Evolutionary conservation across 2,797 vertebrate genomes (phyloP).

Genomic region (Ctenosaura bakeri): DNA sequence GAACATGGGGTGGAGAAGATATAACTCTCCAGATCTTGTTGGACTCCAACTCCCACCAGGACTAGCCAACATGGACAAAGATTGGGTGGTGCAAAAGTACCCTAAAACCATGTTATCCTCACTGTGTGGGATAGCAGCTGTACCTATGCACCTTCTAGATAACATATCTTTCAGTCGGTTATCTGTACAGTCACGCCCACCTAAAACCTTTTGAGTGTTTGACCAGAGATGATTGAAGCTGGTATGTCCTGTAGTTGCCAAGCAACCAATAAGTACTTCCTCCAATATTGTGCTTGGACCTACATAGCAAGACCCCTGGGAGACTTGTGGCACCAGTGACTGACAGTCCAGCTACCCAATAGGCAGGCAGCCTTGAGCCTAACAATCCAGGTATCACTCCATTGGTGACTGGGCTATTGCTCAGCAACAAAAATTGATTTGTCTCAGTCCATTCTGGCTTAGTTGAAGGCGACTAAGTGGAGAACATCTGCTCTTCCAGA

Average conservation of each 20-base stretch:
- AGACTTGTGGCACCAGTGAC: neutral
- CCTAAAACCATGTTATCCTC: neutral
- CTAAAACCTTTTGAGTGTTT: neutral
- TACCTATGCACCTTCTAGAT: neutral
- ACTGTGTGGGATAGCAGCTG: neutral
- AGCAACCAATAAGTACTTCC: neutral
- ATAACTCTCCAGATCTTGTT: neutral
- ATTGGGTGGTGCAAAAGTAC: neutral
- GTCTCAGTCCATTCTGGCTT: too few species aligned
- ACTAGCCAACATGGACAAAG: neutral
- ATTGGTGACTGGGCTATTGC: neutral
- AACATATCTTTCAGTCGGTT: neutral
- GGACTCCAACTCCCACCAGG: neutral
- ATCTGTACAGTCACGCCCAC: neutral
- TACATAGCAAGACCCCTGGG: too few species aligned
- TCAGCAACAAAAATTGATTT: neutral
- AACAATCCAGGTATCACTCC: neutral
- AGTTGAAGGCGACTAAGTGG: neutral
- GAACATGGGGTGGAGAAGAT: neutral
- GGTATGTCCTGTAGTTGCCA: neutral
- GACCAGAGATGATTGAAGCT: too few species aligned
- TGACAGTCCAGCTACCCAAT: neutral
- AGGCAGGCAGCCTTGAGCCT: neutral
- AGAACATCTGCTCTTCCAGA: too few species aligned
- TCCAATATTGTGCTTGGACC: neutral